Evolutionary conservation across 1,140 invertebrate genomes (phyloP), one percentile per base, ranked within the genome.

Genomic region (Aphis craccivora): DNA sequence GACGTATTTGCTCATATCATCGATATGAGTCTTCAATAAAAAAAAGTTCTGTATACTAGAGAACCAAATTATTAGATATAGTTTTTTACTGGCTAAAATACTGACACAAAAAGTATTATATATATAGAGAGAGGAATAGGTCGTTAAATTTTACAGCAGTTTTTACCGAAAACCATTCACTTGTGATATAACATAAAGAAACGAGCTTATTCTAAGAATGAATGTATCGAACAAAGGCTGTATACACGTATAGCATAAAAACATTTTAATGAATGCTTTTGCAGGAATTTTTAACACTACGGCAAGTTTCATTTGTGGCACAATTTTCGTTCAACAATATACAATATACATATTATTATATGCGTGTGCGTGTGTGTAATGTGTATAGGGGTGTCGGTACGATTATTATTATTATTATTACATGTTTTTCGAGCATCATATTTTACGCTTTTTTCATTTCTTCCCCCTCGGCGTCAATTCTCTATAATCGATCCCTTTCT

Each of bases 261-360:
- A 88, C 86, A 48, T 88, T 88, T 88, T 48, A 88, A 88, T 48
- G 86, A 88, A 88, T 18, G 86, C 86, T 25, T 88, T 88, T 51
- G 37, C 37, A 76, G 45, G 37, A 86, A 45, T 88, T 88, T 88
- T 88, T 35, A 88, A 88, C 45, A 88, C 30, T 30, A 86, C 84
- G 9, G 25, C 40, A 43, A 86, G 84, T 86, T 86, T 86, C 30
- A 45, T 86, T 86, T 43, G 40, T 1, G 84, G 25, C 23, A 30
- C 45, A 86, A 86, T 40, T 86, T 43, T 40, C 23, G 40, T 86
- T 45, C 40, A 86, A 86, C 84, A 45, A 86, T 45, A 30, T 43
- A n/a, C 30, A 14, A 67, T 67, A 67, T 67, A 67, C 60, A 67
- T 67, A 67, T n/a, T 67, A 67, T n/a, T 25, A 25, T 84, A 43